A percentile compares a stretch with the other conserved stretches of the same genome.
Conservation (phyloP, 2,113 vertebrate species). For the Chlorocebus sabaeus region DNA sequence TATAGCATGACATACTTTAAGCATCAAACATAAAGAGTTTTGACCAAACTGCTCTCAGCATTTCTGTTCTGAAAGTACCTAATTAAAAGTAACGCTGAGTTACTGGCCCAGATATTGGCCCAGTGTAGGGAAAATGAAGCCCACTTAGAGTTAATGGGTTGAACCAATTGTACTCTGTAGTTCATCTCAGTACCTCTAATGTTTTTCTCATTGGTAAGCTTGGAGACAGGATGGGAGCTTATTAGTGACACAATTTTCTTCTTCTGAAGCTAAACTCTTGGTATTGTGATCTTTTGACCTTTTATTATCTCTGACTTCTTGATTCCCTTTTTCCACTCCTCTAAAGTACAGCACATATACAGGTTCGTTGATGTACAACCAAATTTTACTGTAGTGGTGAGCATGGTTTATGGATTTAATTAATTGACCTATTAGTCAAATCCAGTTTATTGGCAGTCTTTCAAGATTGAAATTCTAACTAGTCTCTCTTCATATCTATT, state of each 20-base stretch:
- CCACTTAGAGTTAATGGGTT: conserved; percentile 31
- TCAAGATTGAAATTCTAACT: conserved; percentile 5
- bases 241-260: conserved; percentile 34
- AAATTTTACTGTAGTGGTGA: background rate
- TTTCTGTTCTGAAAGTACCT: conserved; percentile 41
- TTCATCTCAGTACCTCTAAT: background rate
- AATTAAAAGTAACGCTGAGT: conserved; percentile 40
- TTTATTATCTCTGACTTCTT: conserved; percentile 19
- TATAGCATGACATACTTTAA: background rate
- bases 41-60: conserved; percentile 14
- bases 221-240: background rate
- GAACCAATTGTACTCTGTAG: background rate
- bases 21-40: background rate
- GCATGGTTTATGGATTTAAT: background rate
- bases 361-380: background rate
- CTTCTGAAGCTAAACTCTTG: background rate
- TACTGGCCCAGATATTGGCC: conserved; percentile 21
- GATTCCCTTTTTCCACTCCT: background rate
- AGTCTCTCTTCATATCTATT: background rate
- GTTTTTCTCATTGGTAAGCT: background rate
- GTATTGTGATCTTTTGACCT: conserved; percentile 1
- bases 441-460: background rate
- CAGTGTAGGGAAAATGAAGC: conserved; percentile 18
- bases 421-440: conserved; percentile 17
- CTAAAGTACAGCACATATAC: background rate